phyloP scores from a whole-genome alignment of 1,140 invertebrate species.

The Sarcophaga bullata region DNA sequence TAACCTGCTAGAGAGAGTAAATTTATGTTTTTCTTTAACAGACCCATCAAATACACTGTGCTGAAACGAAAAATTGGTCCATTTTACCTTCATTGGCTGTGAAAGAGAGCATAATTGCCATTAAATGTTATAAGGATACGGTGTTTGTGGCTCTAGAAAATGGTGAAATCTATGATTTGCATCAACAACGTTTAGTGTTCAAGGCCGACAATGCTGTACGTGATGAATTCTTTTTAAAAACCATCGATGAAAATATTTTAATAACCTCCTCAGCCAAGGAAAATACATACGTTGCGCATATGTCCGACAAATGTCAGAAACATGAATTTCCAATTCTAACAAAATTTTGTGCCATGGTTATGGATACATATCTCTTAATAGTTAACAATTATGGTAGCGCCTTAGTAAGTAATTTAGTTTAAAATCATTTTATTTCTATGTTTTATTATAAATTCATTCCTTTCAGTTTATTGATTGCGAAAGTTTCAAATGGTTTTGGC shows the following conservation, averaged over 20 bases:
- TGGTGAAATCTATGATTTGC: conserved; percentile 49
- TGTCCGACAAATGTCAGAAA: not conserved
- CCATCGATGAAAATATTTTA: conserved; percentile 45
- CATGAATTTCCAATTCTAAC: conserved; percentile 45
- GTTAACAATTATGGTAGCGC: conserved; percentile 45
- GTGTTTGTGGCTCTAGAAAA: conserved; percentile 49
- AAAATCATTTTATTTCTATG: not conserved
- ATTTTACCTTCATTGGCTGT: conserved; percentile 43
- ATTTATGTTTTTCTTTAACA: not conserved
- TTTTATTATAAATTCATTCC: too few relatives aligned
- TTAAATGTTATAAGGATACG: conserved; percentile 43
- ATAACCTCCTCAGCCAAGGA: conserved; percentile 49
- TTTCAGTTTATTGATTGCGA: conserved; percentile 28
- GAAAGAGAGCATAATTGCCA: conserved; percentile 48
- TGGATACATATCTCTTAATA: conserved; percentile 47
- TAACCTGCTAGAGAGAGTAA: too few relatives aligned
- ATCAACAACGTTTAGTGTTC: conserved; percentile 35
- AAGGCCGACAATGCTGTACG: not conserved
- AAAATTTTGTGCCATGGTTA: conserved; percentile 46
- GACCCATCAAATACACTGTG: conserved; percentile 49
- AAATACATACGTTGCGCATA: not conserved
- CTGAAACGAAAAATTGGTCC: conserved; percentile 49
- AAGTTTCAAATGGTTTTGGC: not conserved
- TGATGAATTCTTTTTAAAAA: not conserved
- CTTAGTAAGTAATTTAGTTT: conserved; percentile 46